Evolutionary conservation across 2,797 vertebrate species (phyloP).

Genomic region (Cyclura pinguis): DNA sequence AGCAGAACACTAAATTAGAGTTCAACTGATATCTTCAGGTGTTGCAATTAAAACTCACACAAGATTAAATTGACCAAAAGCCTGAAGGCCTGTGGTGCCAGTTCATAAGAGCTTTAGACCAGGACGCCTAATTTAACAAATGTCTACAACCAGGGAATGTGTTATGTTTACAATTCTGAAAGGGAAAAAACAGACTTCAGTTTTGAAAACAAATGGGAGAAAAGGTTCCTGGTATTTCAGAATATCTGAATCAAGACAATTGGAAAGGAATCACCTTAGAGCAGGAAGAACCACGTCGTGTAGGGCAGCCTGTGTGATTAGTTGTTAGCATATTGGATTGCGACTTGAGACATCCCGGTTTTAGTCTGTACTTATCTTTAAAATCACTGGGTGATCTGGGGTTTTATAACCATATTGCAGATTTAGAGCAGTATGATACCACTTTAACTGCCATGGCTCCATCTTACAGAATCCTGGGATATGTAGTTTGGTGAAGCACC

Average conservation of each 20-base stretch:
- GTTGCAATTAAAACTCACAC: constrained; percentile 42
- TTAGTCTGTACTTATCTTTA: neutral
- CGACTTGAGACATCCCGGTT: neutral
- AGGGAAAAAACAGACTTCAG: neutral
- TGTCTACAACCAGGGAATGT: neutral
- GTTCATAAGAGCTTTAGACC: neutral
- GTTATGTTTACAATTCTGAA: neutral
- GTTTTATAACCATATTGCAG: too few relatives aligned
- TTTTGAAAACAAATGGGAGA: neutral
- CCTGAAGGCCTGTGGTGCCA: neutral
- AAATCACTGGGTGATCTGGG: neutral
- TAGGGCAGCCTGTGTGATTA: too few relatives aligned
- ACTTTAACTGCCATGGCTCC: too few relatives aligned
- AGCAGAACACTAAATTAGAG: constrained; percentile 23
- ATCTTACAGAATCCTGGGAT: too few relatives aligned
- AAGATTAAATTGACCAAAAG: constrained; percentile 28
- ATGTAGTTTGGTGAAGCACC: too few relatives aligned
- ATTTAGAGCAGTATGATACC: too few relatives aligned
- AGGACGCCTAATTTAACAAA: constrained; percentile 1
- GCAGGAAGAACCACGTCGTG: neutral
- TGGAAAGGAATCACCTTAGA: neutral
- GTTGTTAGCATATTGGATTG: neutral
- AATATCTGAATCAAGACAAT: neutral
- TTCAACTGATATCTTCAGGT: constrained; percentile 45
- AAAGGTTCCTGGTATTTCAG: neutral